These are phyloP conservation scores for Cirrhinus mrigala DNA, from an alignment of 2,797 vertebrate species.

Conservation along the genomic window DNA sequence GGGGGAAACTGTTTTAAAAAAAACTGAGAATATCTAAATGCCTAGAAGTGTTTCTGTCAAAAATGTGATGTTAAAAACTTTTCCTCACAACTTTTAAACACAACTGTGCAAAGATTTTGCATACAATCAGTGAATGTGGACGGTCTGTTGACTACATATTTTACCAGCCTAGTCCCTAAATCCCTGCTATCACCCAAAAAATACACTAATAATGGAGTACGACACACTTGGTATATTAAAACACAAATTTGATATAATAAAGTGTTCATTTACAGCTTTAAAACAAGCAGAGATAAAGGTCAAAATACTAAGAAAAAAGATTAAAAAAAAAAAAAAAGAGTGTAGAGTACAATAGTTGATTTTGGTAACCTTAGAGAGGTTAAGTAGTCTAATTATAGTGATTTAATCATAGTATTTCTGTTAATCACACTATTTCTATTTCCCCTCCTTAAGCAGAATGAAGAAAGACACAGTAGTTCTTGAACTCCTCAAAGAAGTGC, in stretches of 20 bases:
- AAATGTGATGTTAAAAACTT: not conserved
- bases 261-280: constrained; percentile 17
- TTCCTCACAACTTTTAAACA: not conserved
- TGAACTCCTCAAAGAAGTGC: constrained; percentile 79
- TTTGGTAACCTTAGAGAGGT: not conserved
- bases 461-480: constrained; percentile 75
- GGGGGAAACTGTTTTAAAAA: too few species aligned
- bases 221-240: not conserved
- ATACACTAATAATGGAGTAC: not conserved
- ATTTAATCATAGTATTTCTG: not conserved
- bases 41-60: not conserved
- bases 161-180: not conserved
- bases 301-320: not conserved
- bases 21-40: not conserved
- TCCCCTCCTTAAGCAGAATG: constrained; percentile 72
- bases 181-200: not conserved
- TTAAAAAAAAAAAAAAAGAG: not conserved
- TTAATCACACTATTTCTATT: not conserved
- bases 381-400: not conserved
- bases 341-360: not conserved
- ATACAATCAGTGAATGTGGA: constrained; percentile 5
- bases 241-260: not conserved
- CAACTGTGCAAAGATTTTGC: not conserved
- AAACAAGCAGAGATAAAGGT: not conserved
- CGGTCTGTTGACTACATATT: not conserved